Evolutionary conservation across 2,797 vertebrate species (phyloP).

Genomic region (Notoglanidium macrostoma): DNA sequence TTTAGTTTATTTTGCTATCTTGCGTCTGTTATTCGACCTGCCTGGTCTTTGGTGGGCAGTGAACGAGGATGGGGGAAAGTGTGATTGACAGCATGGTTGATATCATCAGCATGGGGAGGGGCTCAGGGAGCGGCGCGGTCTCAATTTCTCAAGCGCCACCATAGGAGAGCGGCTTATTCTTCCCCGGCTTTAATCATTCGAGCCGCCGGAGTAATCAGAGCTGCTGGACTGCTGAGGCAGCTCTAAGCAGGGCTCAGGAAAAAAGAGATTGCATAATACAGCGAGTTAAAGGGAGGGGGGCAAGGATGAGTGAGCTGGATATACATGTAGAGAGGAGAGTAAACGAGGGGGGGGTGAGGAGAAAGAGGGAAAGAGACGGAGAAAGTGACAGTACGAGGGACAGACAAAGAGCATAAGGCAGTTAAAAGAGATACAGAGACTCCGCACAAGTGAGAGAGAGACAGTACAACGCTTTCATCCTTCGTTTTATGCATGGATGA

Average conservation of each 20-base stretch:
- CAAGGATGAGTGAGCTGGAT: slow-evolving; percentile 26
- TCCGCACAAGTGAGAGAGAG: not conserved
- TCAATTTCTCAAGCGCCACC: slow-evolving; percentile 46
- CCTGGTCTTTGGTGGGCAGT: slow-evolving; percentile 18
- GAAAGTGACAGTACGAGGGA: not conserved
- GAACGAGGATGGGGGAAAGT: not conserved
- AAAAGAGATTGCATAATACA: slow-evolving; percentile 20
- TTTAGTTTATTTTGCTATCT: not conserved
- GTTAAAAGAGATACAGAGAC: slow-evolving; percentile 20
- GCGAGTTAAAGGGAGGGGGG: not conserved
- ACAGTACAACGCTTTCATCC: not conserved
- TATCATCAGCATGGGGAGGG: slow-evolving; percentile 36
- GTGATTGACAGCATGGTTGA: slow-evolving; percentile 57
- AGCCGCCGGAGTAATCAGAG: slow-evolving; percentile 39
- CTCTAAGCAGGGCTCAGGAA: slow-evolving; percentile 14
- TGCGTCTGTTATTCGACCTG: slow-evolving; percentile 33
- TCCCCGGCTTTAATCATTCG: slow-evolving; percentile 22
- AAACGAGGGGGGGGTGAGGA: not conserved
- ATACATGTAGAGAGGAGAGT: slow-evolving; percentile 8
- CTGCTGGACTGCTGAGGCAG: slow-evolving; percentile 28
- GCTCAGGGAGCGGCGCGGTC: slow-evolving; percentile 9
- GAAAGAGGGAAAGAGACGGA: not conserved
- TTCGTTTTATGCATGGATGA: slow-evolving; percentile 16
- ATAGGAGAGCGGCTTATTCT: slow-evolving; percentile 33
- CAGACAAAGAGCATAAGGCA: slow-evolving; percentile 1